Evolutionary conservation across 2,888 invertebrate genomes (phyloP), one percentile per base, ranked within the genome.

Genomic region (Tryphoninae sp.): DNA sequence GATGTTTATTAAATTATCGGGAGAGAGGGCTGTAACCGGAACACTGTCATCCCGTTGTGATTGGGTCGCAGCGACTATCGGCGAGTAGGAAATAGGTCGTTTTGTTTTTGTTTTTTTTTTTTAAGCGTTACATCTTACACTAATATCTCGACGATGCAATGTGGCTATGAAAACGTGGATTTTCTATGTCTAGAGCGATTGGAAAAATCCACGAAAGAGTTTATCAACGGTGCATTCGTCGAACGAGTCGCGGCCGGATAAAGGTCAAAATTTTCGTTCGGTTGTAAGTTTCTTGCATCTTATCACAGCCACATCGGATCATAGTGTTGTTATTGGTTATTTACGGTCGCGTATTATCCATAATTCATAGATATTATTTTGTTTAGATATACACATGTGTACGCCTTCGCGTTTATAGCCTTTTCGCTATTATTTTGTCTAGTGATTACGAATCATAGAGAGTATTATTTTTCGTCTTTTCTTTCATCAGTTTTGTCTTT

Each of bases 1-100:
- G 61, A 42, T 61, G 1, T 53, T 51, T 64, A 55, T 55, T 67
- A 53, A 59, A 75, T 78, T 68, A 65, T 67, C 23, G 22, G 16
- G 19, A 33, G 40, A 51, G 23, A 22, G 40, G 23, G 42, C 16
- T 19, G 13, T n/a, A 74, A 59, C 68, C 26, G 33, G 68, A 69
- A 8, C 49, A 69, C 74, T 71, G 78, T 82, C 33, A 59, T 78
- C 64, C 82, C 84, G 86, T 87, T 88, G 86, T 87, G 86, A 87
- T 88, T 87, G 82, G 86, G 85, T 86, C 87, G 85, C 87, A 84
- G 78, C 81, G 85, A 78, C 85, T 83, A 84, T 87, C 87, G 88
- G 86, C 84, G 83, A 87, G 86, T 88, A 87, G 85, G 88, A 89
- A 89, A 89, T 89, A 88, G 88, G 86, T 89, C 86, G 83, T 86